phyloP scores from a whole-genome alignment of 2,797 vertebrate species.

The Rallus crepitans region DNA sequence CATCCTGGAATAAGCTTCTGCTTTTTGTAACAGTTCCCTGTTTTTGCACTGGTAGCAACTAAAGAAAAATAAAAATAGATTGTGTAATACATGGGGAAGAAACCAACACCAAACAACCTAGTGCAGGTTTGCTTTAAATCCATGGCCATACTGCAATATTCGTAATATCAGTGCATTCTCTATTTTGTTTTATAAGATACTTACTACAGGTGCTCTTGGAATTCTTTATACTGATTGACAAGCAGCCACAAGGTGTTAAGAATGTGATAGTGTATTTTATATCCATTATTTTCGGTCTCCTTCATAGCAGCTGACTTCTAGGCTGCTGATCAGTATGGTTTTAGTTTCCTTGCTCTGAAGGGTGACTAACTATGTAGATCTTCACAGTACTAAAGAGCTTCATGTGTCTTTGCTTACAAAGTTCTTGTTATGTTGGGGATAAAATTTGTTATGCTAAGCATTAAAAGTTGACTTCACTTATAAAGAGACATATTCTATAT shows the following conservation, averaged over 20 bases:
- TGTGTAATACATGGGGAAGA: neutral
- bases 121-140: neutral
- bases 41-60: neutral
- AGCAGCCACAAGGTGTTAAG: neutral
- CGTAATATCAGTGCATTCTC: neutral
- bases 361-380: neutral
- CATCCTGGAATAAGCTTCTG: neutral
- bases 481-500: neutral
- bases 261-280: neutral
- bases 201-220: neutral
- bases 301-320: neutral
- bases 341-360: neutral
- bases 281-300: neutral
- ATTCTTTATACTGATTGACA: neutral
- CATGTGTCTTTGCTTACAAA: neutral
- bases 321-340: neutral
- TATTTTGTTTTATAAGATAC: neutral
- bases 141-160: neutral
- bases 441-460: neutral
- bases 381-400: neutral
- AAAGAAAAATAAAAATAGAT: neutral
- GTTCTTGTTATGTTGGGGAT: neutral
- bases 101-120: too few species aligned
- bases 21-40: neutral
- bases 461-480: neutral